Percentiles rank a stretch among this genome's conserved stretches.
Evolutionary conservation across 1,140 invertebrate genomes (phyloP).

Genomic region (Yoshiicerus persimilis): DNA sequence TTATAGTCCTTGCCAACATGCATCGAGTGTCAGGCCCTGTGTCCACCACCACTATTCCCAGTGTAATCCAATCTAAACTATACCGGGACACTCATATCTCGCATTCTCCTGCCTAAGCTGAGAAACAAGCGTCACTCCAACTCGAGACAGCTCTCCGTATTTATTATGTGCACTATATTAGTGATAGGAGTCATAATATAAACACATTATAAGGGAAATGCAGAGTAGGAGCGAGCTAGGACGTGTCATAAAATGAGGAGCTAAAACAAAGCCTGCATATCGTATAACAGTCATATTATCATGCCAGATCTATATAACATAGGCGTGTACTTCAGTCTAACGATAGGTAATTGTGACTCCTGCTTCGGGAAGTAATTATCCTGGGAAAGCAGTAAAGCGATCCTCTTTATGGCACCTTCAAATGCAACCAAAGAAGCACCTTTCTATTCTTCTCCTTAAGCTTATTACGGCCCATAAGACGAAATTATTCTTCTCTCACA

Average conservation of each 20-base stretch:
- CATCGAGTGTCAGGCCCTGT: not conserved
- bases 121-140: no score
- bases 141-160: not conserved
- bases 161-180: not conserved
- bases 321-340: slow-evolving; percentile 34
- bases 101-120: not conserved
- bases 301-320: slow-evolving; percentile 32
- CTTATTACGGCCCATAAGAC: not conserved
- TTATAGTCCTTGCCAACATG: no score
- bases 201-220: not conserved
- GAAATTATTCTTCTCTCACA: not conserved
- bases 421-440: slow-evolving; percentile 38
- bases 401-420: slow-evolving; percentile 48
- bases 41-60: not conserved
- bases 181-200: not conserved
- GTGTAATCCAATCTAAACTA: not conserved
- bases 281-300: slow-evolving; percentile 32
- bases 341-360: slow-evolving; percentile 43
- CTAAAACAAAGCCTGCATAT: slow-evolving; percentile 45
- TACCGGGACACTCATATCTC: not conserved
- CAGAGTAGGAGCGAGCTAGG: not conserved
- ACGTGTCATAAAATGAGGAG: slow-evolving; percentile 48
- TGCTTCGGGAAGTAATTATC: slow-evolving; percentile 46
- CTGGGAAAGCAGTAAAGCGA: slow-evolving; percentile 43
- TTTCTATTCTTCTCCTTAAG: slow-evolving; percentile 13